A percentile compares a stretch with the other conserved stretches of the same genome.
Evolutionary conservation across 2,797 vertebrate genomes (phyloP).

Genomic region (Galagoides demidoff): DNA sequence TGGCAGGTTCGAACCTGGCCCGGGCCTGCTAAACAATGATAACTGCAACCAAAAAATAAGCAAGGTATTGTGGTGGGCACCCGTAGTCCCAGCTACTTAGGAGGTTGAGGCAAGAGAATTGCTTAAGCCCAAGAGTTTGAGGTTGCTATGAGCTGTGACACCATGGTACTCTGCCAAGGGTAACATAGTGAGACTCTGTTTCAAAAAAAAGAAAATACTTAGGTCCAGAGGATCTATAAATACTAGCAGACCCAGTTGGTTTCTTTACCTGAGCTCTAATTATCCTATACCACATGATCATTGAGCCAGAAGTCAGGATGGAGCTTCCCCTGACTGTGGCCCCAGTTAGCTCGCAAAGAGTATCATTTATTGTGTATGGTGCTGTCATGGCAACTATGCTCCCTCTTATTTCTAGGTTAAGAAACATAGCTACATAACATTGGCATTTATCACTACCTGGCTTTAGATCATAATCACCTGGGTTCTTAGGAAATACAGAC

Average conservation of each 20-base stretch:
- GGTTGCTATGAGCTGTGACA: too few relatives aligned
- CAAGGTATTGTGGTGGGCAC: too few relatives aligned
- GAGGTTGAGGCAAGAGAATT: too few relatives aligned
- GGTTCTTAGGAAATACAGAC: constrained; percentile 21
- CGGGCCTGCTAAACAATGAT: too few relatives aligned
- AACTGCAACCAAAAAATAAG: too few relatives aligned
- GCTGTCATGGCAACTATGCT: background rate
- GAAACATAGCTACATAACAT: background rate
- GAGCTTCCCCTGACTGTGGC: background rate
- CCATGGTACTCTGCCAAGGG: too few relatives aligned
- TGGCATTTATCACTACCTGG: background rate
- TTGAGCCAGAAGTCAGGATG: background rate
- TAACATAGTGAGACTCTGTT: too few relatives aligned
- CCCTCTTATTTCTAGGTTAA: background rate
- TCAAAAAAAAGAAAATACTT: background rate
- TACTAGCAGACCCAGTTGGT: background rate
- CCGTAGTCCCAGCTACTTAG: too few relatives aligned
- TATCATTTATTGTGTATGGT: background rate
- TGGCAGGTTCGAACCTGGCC: too few relatives aligned
- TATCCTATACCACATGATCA: background rate
- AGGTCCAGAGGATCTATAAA: background rate
- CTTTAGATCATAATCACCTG: background rate
- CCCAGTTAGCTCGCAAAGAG: background rate
- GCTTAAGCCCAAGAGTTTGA: too few relatives aligned
- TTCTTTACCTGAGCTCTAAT: background rate